A percentile compares a stretch with the other conserved stretches of the same genome.
These are phyloP conservation scores for Pseudococcus jackbeardsleyi DNA, from an alignment of 2,888 invertebrate species.

Conservation along the genomic window DNA sequence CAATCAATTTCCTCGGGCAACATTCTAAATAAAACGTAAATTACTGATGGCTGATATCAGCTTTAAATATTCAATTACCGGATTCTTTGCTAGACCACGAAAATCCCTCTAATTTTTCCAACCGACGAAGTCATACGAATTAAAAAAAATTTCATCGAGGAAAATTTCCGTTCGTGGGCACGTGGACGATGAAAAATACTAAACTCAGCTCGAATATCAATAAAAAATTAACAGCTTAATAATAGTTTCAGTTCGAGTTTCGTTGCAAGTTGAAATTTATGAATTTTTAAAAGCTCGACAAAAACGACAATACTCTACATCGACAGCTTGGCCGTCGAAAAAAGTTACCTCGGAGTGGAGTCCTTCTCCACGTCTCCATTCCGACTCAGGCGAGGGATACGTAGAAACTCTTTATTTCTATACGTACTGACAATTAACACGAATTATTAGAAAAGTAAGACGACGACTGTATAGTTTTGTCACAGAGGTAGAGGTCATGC, in stretches of 20 bases:
- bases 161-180: not conserved
- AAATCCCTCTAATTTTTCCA: not conserved
- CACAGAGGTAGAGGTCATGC: constrained; percentile 60
- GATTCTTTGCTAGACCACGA: not conserved
- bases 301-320: not conserved
- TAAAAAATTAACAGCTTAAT: constrained; percentile 47
- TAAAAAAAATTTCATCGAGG: not conserved
- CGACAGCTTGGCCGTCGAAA: not conserved
- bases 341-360: not conserved
- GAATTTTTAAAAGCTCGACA: not conserved
- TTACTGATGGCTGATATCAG: constrained; percentile 11
- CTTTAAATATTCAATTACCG: constrained; percentile 33
- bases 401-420: not conserved
- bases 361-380: not conserved
- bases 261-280: constrained; percentile 7
- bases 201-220: not conserved
- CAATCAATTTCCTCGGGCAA: constrained; percentile 12
- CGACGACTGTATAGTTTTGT: constrained; percentile 27
- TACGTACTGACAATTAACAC: constrained; percentile 29
- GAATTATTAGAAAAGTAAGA: constrained; percentile 48
- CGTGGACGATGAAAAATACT: not conserved
- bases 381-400: not conserved
- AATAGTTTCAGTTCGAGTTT: not conserved
- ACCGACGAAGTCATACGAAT: not conserved
- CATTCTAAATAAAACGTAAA: constrained; percentile 17